Evolutionary conservation across 2,888 invertebrate genomes (phyloP).

Genomic region (Vanessa cardui): DNA sequence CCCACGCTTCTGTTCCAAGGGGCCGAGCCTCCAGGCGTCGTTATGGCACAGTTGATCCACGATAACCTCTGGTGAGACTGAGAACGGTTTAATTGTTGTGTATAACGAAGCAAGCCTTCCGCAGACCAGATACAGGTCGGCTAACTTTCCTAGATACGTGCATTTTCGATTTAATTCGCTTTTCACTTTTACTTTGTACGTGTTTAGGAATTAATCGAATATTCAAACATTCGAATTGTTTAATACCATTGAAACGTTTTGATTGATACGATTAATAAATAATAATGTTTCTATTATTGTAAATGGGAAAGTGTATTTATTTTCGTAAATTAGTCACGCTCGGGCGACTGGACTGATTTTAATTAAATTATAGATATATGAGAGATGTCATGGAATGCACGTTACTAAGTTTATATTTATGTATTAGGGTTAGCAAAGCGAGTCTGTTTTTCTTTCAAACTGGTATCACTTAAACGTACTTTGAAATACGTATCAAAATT

Average conservation of each 20-base stretch:
- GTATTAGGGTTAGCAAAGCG: no score
- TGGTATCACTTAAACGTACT: no score
- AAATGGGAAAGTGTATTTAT: no score
- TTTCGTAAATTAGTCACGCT: no score
- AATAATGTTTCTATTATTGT: no score
- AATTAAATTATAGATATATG: no score
- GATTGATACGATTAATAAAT: constrained; percentile 7
- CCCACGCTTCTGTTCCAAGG: constrained; percentile 28
- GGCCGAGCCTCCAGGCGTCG: constrained; percentile 35
- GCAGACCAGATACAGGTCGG: constrained; percentile 30
- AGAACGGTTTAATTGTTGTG: constrained; percentile 40
- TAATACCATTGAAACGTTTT: constrained; percentile 20
- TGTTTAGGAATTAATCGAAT: constrained; percentile 28
- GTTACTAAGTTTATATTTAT: no score
- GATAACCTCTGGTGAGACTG: constrained; percentile 37
- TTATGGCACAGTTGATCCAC: constrained; percentile 37
- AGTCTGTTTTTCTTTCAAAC: no score
- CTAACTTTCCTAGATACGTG: constrained; percentile 22
- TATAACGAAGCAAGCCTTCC: constrained; percentile 38
- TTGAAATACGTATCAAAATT: no score
- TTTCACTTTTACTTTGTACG: constrained; percentile 35
- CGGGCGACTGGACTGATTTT: no score
- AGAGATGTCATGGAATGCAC: no score
- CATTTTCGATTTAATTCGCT: constrained; percentile 37
- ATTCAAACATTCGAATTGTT: background rate